Evolutionary conservation across 2,888 invertebrate genomes (phyloP).

Genomic region (Adela reaumurella): DNA sequence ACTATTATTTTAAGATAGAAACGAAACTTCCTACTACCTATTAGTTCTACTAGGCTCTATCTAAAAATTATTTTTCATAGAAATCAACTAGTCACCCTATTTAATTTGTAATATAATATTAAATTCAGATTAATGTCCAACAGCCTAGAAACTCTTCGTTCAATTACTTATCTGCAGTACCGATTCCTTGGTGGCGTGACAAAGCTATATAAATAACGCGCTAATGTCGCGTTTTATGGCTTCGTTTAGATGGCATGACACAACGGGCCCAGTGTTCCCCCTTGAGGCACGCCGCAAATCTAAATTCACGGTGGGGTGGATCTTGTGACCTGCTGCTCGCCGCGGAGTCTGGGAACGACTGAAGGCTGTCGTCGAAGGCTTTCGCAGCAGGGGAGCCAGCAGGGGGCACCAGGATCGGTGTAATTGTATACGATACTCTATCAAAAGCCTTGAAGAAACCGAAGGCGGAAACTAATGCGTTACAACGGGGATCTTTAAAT

Average conservation of each 20-base stretch:
- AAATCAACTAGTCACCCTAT: too few relatives aligned
- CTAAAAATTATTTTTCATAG: too few relatives aligned
- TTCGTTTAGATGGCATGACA: slow-evolving; percentile 20
- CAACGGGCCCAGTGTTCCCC: slow-evolving; percentile 29
- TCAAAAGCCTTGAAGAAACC: background rate
- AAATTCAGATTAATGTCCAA: too few relatives aligned
- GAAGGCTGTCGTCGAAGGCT: slow-evolving; percentile 2
- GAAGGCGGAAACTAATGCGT: background rate
- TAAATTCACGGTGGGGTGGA: slow-evolving; percentile 7
- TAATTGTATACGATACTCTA: background rate
- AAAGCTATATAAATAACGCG: slow-evolving; percentile 37
- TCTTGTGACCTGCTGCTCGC: slow-evolving; percentile 3
- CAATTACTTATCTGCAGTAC: slow-evolving; percentile 35
- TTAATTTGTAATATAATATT: too few relatives aligned
- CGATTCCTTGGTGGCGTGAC: slow-evolving; percentile 49
- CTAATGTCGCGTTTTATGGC: slow-evolving; percentile 31
- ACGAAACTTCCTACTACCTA: too few relatives aligned
- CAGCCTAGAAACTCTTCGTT: background rate
- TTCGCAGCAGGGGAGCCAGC: slow-evolving; percentile 29
- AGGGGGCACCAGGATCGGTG: background rate
- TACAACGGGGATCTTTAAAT: background rate
- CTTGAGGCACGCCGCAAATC: slow-evolving; percentile 23
- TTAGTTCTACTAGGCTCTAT: too few relatives aligned
- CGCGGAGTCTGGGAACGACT: background rate
- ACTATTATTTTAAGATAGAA: too few relatives aligned